phyloP scores from a whole-genome alignment of 2,888 invertebrate species.

The Rotaria socialis region DNA sequence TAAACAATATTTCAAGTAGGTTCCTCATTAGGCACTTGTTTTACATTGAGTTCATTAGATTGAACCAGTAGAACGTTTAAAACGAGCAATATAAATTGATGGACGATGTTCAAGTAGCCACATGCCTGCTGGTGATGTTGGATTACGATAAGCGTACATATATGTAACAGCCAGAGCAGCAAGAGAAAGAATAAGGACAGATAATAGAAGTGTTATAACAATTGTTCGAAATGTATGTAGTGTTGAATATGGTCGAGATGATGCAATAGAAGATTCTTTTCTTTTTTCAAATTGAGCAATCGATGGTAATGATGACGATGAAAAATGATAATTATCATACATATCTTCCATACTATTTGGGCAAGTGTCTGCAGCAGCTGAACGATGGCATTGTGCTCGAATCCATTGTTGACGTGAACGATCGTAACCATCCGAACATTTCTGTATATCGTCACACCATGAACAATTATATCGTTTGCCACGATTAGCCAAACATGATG shows the following conservation, averaged over 20 bases:
- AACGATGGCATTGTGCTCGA: constrained; percentile 52
- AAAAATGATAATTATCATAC: not conserved
- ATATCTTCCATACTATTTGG: not conserved
- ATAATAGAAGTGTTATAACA: constrained; percentile 48
- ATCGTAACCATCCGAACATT: constrained; percentile 84
- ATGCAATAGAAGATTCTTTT: not conserved
- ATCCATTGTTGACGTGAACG: constrained; percentile 82
- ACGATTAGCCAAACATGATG: constrained; percentile 37
- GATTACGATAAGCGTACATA: constrained; percentile 88
- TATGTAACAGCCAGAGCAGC: constrained; percentile 73
- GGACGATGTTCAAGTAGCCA: constrained; percentile 73
- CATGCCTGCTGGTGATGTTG: constrained; percentile 89
- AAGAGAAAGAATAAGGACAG: constrained; percentile 68
- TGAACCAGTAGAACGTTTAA: constrained; percentile 2
- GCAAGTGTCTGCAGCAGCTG: not conserved
- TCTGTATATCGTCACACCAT: constrained; percentile 76
- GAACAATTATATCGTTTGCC: constrained; percentile 65
- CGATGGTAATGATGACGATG: not conserved
- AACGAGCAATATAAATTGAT: not conserved
- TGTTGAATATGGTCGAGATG: not conserved
- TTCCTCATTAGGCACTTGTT: not conserved
- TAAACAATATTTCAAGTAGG: not conserved
- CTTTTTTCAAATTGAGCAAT: not conserved
- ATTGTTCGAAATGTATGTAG: constrained; percentile 23
- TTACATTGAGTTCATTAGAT: not conserved